Conservation (phyloP, 2,888 invertebrate genomes). For the Zelleria hepariella region DNA sequence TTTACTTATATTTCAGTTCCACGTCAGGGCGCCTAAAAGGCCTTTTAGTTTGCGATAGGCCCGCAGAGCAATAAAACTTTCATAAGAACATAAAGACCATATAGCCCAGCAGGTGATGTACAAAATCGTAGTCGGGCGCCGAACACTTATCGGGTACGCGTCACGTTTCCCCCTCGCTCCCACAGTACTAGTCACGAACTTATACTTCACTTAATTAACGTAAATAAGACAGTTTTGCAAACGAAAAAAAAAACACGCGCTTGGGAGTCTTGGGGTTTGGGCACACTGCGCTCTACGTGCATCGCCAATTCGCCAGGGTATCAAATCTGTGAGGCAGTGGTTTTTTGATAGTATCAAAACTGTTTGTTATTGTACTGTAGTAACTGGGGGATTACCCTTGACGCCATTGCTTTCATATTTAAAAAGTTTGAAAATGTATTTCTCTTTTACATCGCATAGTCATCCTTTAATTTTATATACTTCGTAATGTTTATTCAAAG, state of each 20-base stretch:
- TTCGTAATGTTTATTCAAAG: too few relatives aligned
- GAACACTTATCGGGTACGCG: constrained; percentile 16
- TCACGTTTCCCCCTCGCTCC: constrained; percentile 48
- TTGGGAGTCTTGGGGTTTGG: neutral
- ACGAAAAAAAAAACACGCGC: constrained; percentile 42
- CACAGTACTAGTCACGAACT: constrained; percentile 68
- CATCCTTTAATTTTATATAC: too few relatives aligned
- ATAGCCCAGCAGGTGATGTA: neutral
- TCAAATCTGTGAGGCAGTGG: neutral
- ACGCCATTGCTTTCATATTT: too few relatives aligned
- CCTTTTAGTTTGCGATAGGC: too few relatives aligned
- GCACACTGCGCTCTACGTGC: neutral
- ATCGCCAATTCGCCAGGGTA: neutral
- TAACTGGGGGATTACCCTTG: too few relatives aligned
- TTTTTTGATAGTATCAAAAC: neutral
- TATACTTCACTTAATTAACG: constrained; percentile 71
- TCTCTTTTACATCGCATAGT: too few relatives aligned
- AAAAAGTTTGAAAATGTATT: too few relatives aligned
- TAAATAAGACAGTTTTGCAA: constrained; percentile 67
- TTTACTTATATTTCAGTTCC: too few relatives aligned
- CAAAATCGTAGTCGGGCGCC: neutral
- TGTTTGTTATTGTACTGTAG: too few relatives aligned
- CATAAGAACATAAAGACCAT: neutral
- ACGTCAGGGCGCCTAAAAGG: too few relatives aligned
- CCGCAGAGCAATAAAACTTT: too few relatives aligned